Conservation (phyloP, 2,797 vertebrate species). For the Falco columbarius region DNA sequence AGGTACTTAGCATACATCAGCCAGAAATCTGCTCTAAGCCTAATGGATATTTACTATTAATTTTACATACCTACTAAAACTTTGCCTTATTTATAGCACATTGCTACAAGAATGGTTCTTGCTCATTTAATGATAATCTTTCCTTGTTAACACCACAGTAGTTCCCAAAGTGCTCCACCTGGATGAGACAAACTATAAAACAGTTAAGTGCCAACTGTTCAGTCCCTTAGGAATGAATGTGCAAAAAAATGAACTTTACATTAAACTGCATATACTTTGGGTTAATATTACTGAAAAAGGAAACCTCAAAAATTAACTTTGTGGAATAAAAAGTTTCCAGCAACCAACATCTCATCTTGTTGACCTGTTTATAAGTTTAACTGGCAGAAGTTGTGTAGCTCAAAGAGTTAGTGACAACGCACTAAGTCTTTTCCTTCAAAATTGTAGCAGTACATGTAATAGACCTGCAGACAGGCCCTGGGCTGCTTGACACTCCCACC, state of each 20-base stretch:
- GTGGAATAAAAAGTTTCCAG: background rate
- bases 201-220: too few relatives aligned
- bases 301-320: background rate
- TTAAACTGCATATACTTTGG: background rate
- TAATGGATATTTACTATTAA: background rate
- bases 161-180: background rate
- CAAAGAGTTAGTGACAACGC: background rate
- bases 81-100: background rate
- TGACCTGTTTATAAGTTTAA: background rate
- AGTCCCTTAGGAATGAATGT: background rate
- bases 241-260: background rate
- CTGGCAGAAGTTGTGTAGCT: background rate
- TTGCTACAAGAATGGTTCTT: background rate
- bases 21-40: background rate
- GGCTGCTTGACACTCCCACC: background rate
- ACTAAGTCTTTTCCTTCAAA: background rate
- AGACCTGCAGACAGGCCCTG: background rate
- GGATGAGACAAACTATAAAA: background rate
- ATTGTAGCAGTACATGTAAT: rapidly evolving
- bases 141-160: background rate
- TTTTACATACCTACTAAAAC: background rate
- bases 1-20: background rate
- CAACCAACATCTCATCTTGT: background rate
- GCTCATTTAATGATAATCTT: background rate
- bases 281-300: background rate